Evolutionary conservation across 2,888 invertebrate genomes (phyloP), one percentile per base, ranked within the genome.

Genomic region (Tachina lurida): DNA sequence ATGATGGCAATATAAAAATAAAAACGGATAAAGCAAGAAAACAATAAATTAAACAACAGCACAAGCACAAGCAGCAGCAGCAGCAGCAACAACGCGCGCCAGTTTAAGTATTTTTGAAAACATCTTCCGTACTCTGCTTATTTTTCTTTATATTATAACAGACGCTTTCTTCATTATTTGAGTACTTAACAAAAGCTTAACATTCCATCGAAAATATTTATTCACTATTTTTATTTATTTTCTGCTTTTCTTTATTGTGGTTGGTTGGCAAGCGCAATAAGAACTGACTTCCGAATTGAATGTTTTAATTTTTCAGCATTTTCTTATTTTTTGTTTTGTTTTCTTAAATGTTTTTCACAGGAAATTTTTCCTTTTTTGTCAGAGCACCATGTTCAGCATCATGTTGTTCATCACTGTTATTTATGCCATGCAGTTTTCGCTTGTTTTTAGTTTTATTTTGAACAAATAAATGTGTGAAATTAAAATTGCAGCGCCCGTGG

Each of bases 201-300:
- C 58, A 19, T 13, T 47, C 49, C 41, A 31, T 31, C 31, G 31
- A 31, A 31, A 31, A 1, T 31, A 31, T 31, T 31, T 31, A 31
- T 31, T 10, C 41, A 45, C 54, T 15, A 45, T 17, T 60, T 60
- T 58, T 39, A 15, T 43, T 39, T 31, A 7, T 12, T 43, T 45
- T 41, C 19, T 45, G 13, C 4, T 58, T 52, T 45, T 63, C n/a
- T 10, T n/a, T 45, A 71, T 52, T 45, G 43, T 62, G 10, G 31
- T 31, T 31, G 10, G 22, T 43, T 49, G 19, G 43, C 71, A 65
- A 39, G 56, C 77, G 77, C 41, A 76, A 58, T 76, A 58, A 76
- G 45, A 82, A n/a, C 58, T 83, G 77, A 73, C 60, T 83, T 83
- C 77, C 73, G 54, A 83, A 77, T 77, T 49, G 70, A 81, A 75